A percentile compares a stretch with the other conserved stretches of the same genome.
Evolutionary conservation across 2,888 invertebrate genomes (phyloP).

Genomic region (Metellina segmentata): DNA sequence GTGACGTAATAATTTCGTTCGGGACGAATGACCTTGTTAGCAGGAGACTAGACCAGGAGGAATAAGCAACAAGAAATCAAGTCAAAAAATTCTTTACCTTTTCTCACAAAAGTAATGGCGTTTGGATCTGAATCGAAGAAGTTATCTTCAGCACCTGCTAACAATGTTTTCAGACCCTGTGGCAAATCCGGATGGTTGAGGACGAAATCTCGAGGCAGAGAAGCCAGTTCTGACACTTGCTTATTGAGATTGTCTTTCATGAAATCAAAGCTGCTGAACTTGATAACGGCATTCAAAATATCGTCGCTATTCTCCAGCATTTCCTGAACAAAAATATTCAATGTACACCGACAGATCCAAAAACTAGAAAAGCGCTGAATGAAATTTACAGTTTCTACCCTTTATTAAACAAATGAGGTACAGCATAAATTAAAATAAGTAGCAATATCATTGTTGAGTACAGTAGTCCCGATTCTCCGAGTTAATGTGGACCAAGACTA

Average conservation of each 20-base stretch:
- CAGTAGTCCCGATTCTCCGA: no score
- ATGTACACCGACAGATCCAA: no score
- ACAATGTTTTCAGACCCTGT: constrained; percentile 44
- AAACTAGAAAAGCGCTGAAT: no score
- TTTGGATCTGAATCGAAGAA: constrained; percentile 56
- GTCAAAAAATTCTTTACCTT: constrained; percentile 32
- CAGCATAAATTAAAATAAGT: no score
- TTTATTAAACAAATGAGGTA: no score
- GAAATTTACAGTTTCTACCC: no score
- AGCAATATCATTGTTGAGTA: no score
- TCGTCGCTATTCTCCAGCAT: constrained; percentile 50
- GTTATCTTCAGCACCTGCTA: constrained; percentile 1
- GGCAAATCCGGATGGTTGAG: constrained; percentile 70
- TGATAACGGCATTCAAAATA: constrained; percentile 55
- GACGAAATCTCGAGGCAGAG: constrained; percentile 48
- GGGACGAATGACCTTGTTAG: not conserved
- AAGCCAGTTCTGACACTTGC: constrained; percentile 52
- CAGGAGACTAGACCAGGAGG: no score
- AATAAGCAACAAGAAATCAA: not conserved
- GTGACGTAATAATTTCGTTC: not conserved
- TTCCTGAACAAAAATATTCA: constrained; percentile 10
- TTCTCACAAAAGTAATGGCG: constrained; percentile 53
- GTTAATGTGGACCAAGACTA: no score
- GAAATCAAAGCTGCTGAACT: constrained; percentile 71
- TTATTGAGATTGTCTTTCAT: constrained; percentile 69